A percentile compares a stretch with the other conserved stretches of the same genome.
phyloP scores from a whole-genome alignment of 2,113 vertebrate species.

The Barbus barbus region DNA sequence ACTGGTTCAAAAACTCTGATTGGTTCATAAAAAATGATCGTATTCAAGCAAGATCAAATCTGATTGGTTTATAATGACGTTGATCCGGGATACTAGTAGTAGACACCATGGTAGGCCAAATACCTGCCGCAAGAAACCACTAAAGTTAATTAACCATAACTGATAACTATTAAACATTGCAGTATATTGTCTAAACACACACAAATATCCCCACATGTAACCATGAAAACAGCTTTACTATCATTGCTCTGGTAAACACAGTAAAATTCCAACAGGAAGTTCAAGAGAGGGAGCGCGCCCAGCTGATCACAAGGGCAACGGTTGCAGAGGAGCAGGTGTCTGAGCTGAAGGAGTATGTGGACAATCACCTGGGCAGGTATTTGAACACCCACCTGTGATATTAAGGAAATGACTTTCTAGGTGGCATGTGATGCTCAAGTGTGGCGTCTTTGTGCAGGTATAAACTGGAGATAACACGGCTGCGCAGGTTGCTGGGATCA shows the following conservation, averaged over 20 bases:
- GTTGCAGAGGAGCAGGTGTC: slow-evolving; percentile 83
- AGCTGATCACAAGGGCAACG: slow-evolving; percentile 76
- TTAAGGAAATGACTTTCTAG: background rate
- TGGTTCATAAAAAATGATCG: too few species aligned
- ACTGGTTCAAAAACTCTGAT: too few species aligned
- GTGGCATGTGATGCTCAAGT: background rate
- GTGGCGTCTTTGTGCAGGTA: slow-evolving; percentile 60
- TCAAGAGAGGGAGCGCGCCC: slow-evolving; percentile 78
- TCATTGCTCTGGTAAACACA: background rate
- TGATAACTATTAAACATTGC: background rate
- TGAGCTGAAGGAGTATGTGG: slow-evolving; percentile 85
- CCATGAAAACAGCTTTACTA: background rate
- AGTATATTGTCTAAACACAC: background rate
- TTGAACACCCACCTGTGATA: background rate
- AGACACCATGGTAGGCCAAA: background rate
- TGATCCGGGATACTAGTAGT: background rate
- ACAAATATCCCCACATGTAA: background rate
- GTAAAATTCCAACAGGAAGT: slow-evolving; percentile 67
- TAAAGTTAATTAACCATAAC: background rate
- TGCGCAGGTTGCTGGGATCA: slow-evolving; percentile 64
- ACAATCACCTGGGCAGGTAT: slow-evolving; percentile 86
- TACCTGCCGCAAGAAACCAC: background rate
- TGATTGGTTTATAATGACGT: too few species aligned
- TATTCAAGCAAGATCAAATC: too few species aligned
- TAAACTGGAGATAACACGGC: slow-evolving; percentile 80